Conservation (phyloP, 2,888 invertebrate genomes). For the Lepidonotus clava region DNA sequence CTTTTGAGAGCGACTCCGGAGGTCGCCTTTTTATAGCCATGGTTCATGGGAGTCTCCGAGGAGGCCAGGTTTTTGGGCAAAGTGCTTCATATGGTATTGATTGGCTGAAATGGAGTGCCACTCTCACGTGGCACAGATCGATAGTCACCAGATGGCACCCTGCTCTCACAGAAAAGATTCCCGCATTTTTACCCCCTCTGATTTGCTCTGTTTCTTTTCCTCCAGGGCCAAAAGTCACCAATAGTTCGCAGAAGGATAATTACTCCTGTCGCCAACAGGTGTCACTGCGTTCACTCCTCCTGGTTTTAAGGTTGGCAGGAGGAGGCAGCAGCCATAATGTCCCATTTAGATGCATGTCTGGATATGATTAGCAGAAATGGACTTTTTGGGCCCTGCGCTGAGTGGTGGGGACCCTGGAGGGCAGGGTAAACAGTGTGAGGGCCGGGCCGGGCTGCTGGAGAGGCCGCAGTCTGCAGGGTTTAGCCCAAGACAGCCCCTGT, state of each 20-base stretch:
- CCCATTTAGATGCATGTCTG: neutral
- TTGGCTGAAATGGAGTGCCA: slow-evolving; percentile 12
- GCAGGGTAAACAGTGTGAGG: neutral
- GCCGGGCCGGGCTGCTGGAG: neutral
- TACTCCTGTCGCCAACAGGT: too few relatives aligned
- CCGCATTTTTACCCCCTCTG: neutral
- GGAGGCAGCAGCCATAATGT: neutral
- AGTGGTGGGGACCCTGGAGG: neutral
- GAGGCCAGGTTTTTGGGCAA: neutral
- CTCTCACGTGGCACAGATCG: slow-evolving; percentile 5
- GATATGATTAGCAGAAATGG: neutral
- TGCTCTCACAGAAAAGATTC: too few relatives aligned
- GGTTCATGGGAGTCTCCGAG: neutral
- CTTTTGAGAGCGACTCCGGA: too few relatives aligned
- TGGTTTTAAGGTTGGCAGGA: neutral
- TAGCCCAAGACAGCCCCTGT: too few relatives aligned
- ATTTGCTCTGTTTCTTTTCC: neutral
- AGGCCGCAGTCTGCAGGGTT: too few relatives aligned
- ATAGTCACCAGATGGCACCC: neutral
- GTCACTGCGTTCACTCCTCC: neutral
- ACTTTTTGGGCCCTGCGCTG: neutral
- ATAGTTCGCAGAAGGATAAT: neutral
- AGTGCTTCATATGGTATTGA: slow-evolving; percentile 12
- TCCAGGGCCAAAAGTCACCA: neutral
- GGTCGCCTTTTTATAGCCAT: neutral